These are phyloP conservation scores for Heteromurus nitidus DNA, from an alignment of 2,888 invertebrate species.

Conservation along the genomic window DNA sequence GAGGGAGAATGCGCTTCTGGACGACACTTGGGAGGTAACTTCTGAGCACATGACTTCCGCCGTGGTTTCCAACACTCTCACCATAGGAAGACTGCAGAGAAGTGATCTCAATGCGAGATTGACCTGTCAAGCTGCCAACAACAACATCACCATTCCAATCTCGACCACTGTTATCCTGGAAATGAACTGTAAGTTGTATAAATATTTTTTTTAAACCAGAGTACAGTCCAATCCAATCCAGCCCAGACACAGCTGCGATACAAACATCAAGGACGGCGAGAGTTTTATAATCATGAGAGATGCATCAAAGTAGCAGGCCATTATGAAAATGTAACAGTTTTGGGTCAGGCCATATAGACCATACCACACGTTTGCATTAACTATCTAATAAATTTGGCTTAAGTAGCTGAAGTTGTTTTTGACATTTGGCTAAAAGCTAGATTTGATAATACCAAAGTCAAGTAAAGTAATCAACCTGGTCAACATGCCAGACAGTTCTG, in stretches of 20 bases:
- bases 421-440: too few species aligned
- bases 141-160: conserved; percentile 82
- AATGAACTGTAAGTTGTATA: conserved; percentile 81
- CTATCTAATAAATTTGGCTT: too few species aligned
- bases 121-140: conserved; percentile 85
- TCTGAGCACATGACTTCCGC: conserved; percentile 78
- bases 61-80: conserved; percentile 83
- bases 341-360: too few species aligned
- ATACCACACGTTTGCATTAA: background rate
- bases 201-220: background rate
- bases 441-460: too few species aligned
- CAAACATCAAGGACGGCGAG: background rate
- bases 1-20: conserved; percentile 84
- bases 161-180: conserved; percentile 82
- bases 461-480: too few species aligned
- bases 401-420: too few species aligned
- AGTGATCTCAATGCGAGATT: conserved; percentile 83
- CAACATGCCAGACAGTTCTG: too few species aligned
- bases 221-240: too few species aligned
- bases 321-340: background rate
- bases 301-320: background rate
- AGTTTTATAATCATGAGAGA: background rate
- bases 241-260: background rate
- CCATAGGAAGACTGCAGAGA: conserved; percentile 82
- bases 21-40: conserved; percentile 82